A percentile compares a stretch with the other conserved stretches of the same genome.
Evolutionary conservation across 2,888 invertebrate genomes (phyloP).

Genomic region (Alsophila aescularia): DNA sequence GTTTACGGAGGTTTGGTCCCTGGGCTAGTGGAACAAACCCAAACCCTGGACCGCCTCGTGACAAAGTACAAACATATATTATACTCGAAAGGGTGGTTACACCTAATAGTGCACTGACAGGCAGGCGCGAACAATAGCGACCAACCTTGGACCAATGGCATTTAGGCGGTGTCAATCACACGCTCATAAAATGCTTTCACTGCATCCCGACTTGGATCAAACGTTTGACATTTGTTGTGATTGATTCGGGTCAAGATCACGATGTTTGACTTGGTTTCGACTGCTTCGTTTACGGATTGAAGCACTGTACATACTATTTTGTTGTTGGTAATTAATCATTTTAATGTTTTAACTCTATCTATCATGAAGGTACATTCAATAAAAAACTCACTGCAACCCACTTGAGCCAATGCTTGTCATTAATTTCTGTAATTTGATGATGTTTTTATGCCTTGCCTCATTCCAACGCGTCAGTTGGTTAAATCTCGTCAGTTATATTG

Average conservation of each 20-base stretch:
- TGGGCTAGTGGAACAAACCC: too few species aligned
- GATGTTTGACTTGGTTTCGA: slow-evolving; percentile 35
- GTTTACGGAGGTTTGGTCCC: too few species aligned
- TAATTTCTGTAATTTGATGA: too few species aligned
- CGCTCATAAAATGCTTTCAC: slow-evolving; percentile 64
- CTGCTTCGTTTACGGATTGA: slow-evolving; percentile 21
- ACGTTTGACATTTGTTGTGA: slow-evolving; percentile 65
- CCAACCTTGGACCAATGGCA: slow-evolving; percentile 71
- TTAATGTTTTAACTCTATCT: too few species aligned
- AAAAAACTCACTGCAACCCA: too few species aligned
- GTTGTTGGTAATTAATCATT: neutral
- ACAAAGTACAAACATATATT: slow-evolving; percentile 1
- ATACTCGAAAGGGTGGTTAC: slow-evolving; percentile 21
- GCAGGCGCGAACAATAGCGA: slow-evolving; percentile 46
- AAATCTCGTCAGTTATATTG: too few species aligned
- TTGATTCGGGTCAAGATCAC: slow-evolving; percentile 71
- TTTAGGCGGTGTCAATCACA: slow-evolving; percentile 73
- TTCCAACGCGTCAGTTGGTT: too few species aligned
- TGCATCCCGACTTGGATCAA: slow-evolving; percentile 53
- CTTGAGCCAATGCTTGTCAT: too few species aligned
- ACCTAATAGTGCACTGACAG: slow-evolving; percentile 40
- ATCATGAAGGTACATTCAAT: too few species aligned
- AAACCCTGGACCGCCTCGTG: too few species aligned
- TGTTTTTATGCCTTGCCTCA: too few species aligned
- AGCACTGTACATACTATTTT: neutral